A percentile compares a stretch with the other conserved stretches of the same genome.
phyloP scores from a whole-genome alignment of 2,113 vertebrate species.

The Scomber japonicus region DNA sequence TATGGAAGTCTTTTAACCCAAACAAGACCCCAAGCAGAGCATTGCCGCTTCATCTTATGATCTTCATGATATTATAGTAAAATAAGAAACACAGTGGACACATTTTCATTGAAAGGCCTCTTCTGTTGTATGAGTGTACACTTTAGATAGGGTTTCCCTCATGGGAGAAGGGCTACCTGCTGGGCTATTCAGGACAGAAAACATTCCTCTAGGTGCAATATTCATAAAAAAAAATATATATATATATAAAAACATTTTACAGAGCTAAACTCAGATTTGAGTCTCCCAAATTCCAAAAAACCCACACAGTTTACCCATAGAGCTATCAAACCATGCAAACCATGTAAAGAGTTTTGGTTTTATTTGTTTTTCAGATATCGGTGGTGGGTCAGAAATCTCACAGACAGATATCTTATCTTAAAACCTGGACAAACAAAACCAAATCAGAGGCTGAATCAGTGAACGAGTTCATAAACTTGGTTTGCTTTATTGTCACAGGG shows the following conservation, averaged over 20 bases:
- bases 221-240: too few relatives aligned
- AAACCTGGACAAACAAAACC: too few relatives aligned
- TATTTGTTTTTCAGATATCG: background rate
- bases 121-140: background rate
- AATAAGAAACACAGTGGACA: background rate
- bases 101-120: slow-evolving; percentile 9
- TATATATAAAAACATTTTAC: background rate
- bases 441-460: too few relatives aligned
- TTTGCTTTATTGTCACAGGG: too few relatives aligned
- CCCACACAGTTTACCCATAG: too few relatives aligned
- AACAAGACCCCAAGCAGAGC: slow-evolving; percentile 15
- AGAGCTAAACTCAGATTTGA: background rate
- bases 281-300: too few relatives aligned
- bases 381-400: too few relatives aligned
- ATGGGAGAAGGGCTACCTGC: slow-evolving; percentile 3
- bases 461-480: too few relatives aligned
- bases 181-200: slow-evolving; percentile 10
- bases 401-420: too few relatives aligned
- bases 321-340: background rate
- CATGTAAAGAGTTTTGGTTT: background rate
- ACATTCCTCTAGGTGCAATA: background rate
- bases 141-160: background rate
- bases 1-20: slow-evolving; percentile 27
- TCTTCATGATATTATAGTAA: background rate
- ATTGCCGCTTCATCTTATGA: background rate